Evolutionary conservation across 2,113 vertebrate species (phyloP).

Genomic region (Hydrolagus affinis): DNA sequence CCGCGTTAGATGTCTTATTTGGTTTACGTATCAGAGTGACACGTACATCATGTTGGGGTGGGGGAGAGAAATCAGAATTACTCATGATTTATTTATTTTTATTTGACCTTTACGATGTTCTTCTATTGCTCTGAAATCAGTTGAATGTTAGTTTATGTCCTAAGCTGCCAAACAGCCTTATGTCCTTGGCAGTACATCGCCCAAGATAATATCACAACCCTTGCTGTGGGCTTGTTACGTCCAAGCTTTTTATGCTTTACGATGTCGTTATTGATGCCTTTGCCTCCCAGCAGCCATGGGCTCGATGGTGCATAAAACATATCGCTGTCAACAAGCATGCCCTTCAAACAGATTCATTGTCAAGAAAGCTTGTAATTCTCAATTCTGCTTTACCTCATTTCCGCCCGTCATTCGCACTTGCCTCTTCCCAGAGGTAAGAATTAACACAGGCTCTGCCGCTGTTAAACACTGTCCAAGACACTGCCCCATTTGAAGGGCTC

Average conservation of each 20-base stretch:
- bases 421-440: too few relatives aligned
- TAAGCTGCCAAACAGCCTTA: too few relatives aligned
- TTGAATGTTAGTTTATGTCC: not conserved
- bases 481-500: too few relatives aligned
- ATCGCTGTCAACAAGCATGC: not conserved
- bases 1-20: too few relatives aligned
- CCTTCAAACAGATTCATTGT: conserved; percentile 4
- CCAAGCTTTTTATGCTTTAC: not conserved
- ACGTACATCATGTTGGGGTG: too few relatives aligned
- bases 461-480: too few relatives aligned
- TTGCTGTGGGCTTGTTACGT: not conserved
- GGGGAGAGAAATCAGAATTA: not conserved
- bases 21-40: too few relatives aligned
- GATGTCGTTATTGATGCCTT: not conserved
- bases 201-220: not conserved
- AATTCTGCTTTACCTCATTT: not conserved
- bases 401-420: too few relatives aligned
- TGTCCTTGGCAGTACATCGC: not conserved
- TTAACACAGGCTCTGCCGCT: too few relatives aligned
- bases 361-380: not conserved
- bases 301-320: not conserved
- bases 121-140: not conserved
- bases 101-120: not conserved
- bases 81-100: not conserved
- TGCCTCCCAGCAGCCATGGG: not conserved